Evolutionary conservation across 1,140 invertebrate species (phyloP), one percentile per base, ranked within the genome.

Genomic region (Uloborus diversus): DNA sequence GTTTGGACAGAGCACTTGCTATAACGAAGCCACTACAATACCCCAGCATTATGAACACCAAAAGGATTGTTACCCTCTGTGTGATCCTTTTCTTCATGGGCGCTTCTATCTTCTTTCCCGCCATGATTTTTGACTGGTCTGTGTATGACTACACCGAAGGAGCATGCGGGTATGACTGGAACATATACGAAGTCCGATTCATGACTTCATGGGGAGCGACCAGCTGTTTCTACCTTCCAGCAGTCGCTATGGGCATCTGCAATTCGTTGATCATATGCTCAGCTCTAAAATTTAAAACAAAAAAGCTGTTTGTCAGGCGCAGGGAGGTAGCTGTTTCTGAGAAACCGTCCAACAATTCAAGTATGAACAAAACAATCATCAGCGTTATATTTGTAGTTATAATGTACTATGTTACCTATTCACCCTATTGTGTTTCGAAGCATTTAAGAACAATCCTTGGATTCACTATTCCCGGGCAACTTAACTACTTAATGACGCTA

Each of bases 91-190:
- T 71, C 25, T 2, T 75, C 0, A 14, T 25, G 17, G 25, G 32
- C n/a, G 1, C 25, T 3, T n/a, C 35, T 5, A 32, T 42, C 20
- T 42, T 42, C 4, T 1, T 53, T 9, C 13, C 59, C 27, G 2
- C 25, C 20, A 33, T 32, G 0, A n/a, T 37, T 1, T 42, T 28
- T 20, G 49, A 59, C 5, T 81, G 79, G 79, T 32, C 35, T 23
- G 7, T 13, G 4, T 81, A 66, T 30, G 49, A 81, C 13, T 81
- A 81, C 35, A 30, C 32, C 14, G 70, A 75, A 76, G 68, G 65
- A 0, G 20, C 53, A 4, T 81, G 79, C 33, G 37, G 35, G 3
- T 76, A 65, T 30, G 42, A 11, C 3, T 20, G 7, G 5, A 56
- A 25, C n/a, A 61, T 20, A 3, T 7, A 28, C 2, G 20, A 25